Base-by-base conservation (phyloP, 2,888 invertebrate genomes). In the Acanthosepion esculentum region DNA sequence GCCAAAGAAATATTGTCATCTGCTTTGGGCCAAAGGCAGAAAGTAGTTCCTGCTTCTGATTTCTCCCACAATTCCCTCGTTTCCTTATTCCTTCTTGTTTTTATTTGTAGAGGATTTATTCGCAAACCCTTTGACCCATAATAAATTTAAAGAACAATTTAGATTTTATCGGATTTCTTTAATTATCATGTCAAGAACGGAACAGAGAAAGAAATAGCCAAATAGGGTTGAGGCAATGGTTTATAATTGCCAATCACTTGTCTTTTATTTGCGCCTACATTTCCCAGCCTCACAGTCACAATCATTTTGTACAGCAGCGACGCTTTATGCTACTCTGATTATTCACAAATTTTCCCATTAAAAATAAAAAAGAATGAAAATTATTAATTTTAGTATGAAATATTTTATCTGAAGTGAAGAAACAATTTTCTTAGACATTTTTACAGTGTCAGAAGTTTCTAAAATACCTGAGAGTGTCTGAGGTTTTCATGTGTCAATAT, bases 121-220 rank as follows among this genome's bases (percentile, higher is more conserved):
- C 0, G n/a, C 0, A 20, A 78, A n/a, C n/a, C 18, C 33, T 33
- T 12, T 33, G 78, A 78, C 78, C 78, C 78, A 78, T 33, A 78
- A 78, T 78, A 78, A 78, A 78, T 78, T 78, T 78, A 78, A 78
- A 78, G n/a, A 78, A 78, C n/a, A n/a, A 78, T 78, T 78, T 78
- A 78, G 78, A 78, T 78, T 78, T 78, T 78, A 78, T 78, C 78
- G n/a, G n/a, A 78, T 78, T 15, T 78, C 78, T 78, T 78, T 78
- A 78, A 78, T 78, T 78, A 78, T n/a, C n/a, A 33, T n/a, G 78
- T 78, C 78, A 78, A 78, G 78, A 78, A 78, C 59, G 59, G 7
- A 59, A 6, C 59, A 59, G 59, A 59, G 29, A 29, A n/a, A 78
- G 29, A n/a, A 78, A 15, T 33, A n/a, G 78, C 78, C n/a, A 78